Evolutionary conservation across 2,113 vertebrate species (phyloP), one percentile per base, ranked within the genome.

Genomic region (Harpagus bidentatus): DNA sequence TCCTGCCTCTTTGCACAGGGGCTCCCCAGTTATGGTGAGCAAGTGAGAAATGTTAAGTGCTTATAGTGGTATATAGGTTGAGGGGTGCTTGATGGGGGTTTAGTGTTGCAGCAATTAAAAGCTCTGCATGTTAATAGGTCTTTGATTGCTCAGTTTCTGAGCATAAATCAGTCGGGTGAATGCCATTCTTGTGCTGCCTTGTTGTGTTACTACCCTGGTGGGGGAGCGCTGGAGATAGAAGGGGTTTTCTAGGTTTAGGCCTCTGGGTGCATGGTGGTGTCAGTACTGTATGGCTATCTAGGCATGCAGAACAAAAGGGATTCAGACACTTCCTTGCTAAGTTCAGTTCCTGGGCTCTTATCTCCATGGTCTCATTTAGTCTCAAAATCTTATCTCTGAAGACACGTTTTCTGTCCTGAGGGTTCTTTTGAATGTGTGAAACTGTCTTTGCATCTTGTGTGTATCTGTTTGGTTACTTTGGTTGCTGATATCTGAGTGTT

Each of bases 1-100:
- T 99, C 99, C 89, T 99, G 99, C 90, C 98, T 99, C 36, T 99
- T 99, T 7, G 98, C 99, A 10, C 99, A 99, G 90, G 99, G 99
- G 13, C 99, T 99, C 69, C 99, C 99, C 45, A 99, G 98, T 88
- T 98, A 99, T 2, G 99, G 99, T 99, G 95, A 98, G 99, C 78
- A 29, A 87, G 6, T 23, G 61, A 43, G 62, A 26, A 87, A 11
- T 10, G 1, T 42, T 47, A 13, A 13, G 55, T 11, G 13, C 16
- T 84, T 71, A 38, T 29, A 6, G 14, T 1, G 15, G 20, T 28
- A 3, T 34, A 3, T 7, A 13, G 59, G 4, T 38, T 0, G 4
- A 31, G 18, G 7, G 5, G 3, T n/a, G 36, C 40, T 55, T 58
- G 9, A 9, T 17, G 9, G 21, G 19, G 31, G 22, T 18, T 91